Evolutionary conservation across 2,888 invertebrate genomes (phyloP).

Genomic region (Dryomyza anilis): DNA sequence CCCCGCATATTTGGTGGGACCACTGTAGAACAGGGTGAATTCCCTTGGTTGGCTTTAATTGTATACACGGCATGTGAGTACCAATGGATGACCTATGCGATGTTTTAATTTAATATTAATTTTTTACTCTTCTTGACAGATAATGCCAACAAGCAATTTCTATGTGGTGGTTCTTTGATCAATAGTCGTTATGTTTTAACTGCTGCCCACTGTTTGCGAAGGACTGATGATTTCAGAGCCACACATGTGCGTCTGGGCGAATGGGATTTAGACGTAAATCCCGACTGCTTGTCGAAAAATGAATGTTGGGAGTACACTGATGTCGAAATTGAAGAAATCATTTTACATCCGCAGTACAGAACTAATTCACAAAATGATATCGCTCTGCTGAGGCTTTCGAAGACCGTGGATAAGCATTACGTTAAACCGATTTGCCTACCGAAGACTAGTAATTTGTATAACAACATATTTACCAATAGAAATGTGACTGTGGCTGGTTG

Average conservation of each 20-base stretch:
- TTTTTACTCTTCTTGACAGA: slow-evolving; percentile 61
- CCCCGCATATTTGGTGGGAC: slow-evolving; percentile 66
- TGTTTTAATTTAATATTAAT: background rate
- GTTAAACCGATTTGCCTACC: slow-evolving; percentile 70
- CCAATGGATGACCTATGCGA: background rate
- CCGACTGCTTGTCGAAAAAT: slow-evolving; percentile 50
- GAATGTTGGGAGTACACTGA: slow-evolving; percentile 68
- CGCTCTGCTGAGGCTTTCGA: slow-evolving; percentile 69
- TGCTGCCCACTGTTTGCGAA: slow-evolving; percentile 77
- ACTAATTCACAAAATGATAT: slow-evolving; percentile 70
- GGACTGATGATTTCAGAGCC: slow-evolving; percentile 69
- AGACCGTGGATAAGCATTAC: slow-evolving; percentile 63
- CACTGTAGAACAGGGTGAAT: slow-evolving; percentile 65
- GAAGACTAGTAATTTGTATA: slow-evolving; percentile 42
- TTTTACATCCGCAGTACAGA: slow-evolving; percentile 70
- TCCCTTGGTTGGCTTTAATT: slow-evolving; percentile 54
- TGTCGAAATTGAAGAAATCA: slow-evolving; percentile 67
- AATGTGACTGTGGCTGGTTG: slow-evolving; percentile 68
- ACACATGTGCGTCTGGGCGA: slow-evolving; percentile 55
- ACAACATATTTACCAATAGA: slow-evolving; percentile 54
- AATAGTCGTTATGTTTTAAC: slow-evolving; percentile 71
- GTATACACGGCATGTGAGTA: slow-evolving; percentile 55
- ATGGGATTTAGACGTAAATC: slow-evolving; percentile 52
- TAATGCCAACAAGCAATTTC: slow-evolving; percentile 65
- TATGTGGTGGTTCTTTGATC: slow-evolving; percentile 77